phyloP scores from a whole-genome alignment of 1,140 invertebrate species.

The Trissolcus basalis region DNA sequence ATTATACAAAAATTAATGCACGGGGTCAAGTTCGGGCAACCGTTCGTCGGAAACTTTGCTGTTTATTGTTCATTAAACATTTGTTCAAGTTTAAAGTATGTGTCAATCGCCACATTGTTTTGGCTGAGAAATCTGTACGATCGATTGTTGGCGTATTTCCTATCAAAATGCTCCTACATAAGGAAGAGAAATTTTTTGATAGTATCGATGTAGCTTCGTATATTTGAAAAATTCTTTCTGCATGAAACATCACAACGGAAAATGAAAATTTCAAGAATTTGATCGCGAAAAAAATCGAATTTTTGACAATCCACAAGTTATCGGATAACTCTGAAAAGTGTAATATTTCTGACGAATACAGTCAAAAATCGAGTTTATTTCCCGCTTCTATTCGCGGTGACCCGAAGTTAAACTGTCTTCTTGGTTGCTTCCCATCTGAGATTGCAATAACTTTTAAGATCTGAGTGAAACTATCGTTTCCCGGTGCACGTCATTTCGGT shows the following conservation, averaged over 20 bases:
- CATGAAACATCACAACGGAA: too few relatives aligned
- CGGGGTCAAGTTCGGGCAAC: conserved; percentile 15
- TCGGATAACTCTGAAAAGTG: not conserved
- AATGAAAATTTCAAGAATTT: too few relatives aligned
- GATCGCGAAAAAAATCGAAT: too few relatives aligned
- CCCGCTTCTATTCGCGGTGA: not conserved
- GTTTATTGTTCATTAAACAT: conserved; percentile 7
- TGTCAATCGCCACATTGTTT: too few relatives aligned
- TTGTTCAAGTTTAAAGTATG: too few relatives aligned
- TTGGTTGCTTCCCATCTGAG: not conserved
- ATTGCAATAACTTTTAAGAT: not conserved
- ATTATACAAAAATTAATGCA: conserved; percentile 17
- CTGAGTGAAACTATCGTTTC: not conserved
- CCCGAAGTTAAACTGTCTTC: not conserved
- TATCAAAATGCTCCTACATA: too few relatives aligned
- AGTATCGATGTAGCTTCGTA: too few relatives aligned
- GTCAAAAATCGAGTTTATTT: not conserved
- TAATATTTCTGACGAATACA: not conserved
- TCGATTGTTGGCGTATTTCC: too few relatives aligned
- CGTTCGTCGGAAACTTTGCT: not conserved
- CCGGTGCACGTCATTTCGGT: not conserved
- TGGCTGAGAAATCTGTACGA: too few relatives aligned
- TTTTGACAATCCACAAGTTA: too few relatives aligned
- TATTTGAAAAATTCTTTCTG: too few relatives aligned
- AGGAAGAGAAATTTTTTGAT: too few relatives aligned